phyloP scores from a whole-genome alignment of 2,888 invertebrate species.

The Ochlodes sylvanus region DNA sequence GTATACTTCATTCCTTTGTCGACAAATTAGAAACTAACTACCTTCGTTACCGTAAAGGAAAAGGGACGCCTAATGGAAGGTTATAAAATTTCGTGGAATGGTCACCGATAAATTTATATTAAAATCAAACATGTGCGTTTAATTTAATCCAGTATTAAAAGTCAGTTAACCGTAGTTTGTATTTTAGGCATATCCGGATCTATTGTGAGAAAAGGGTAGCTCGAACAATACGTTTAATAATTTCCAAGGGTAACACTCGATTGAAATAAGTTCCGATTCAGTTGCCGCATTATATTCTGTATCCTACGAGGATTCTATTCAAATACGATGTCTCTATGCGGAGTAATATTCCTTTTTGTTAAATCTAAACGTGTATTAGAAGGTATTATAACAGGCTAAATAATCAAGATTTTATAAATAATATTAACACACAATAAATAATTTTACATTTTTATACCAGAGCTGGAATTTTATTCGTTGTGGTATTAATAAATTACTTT shows the following conservation, averaged over 20 bases:
- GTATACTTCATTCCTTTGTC: too few species aligned
- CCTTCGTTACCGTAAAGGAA: background rate
- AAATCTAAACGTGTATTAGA: background rate
- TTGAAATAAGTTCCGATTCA: constrained; percentile 2
- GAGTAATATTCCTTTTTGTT: background rate
- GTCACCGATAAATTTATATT: constrained; percentile 19
- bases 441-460: too few species aligned
- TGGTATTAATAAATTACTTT: too few species aligned
- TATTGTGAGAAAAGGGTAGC: constrained; percentile 16
- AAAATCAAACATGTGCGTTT: constrained; percentile 14
- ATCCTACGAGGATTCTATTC: background rate
- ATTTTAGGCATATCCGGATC: background rate
- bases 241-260: constrained; percentile 4
- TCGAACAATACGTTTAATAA: constrained; percentile 20
- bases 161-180: constrained; percentile 7
- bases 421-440: too few species aligned
- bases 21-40: too few species aligned
- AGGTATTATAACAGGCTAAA: background rate
- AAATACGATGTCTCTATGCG: background rate
- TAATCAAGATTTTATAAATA: too few species aligned
- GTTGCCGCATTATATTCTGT: background rate
- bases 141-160: constrained; percentile 11
- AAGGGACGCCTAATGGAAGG: background rate
- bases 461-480: too few species aligned
- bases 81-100: constrained; percentile 13